Evolutionary conservation across 2,888 invertebrate genomes (phyloP).

Genomic region (Thymelicus acteon): DNA sequence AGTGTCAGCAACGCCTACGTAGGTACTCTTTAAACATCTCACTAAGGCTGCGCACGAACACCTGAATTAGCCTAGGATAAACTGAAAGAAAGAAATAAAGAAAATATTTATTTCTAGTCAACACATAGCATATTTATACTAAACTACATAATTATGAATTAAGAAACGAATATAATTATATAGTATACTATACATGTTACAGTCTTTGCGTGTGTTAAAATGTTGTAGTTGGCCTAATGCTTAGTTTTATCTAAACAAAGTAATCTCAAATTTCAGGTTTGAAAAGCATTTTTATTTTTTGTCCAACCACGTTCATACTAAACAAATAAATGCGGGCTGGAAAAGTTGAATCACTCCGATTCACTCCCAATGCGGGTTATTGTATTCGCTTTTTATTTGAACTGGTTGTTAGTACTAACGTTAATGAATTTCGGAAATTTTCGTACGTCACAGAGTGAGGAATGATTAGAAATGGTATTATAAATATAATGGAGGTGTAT

Average conservation of each 20-base stretch:
- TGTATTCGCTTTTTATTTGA: slow-evolving; percentile 21
- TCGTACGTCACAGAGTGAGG: not conserved
- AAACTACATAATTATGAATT: too few relatives aligned
- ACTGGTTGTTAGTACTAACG: slow-evolving; percentile 11
- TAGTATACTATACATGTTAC: too few relatives aligned
- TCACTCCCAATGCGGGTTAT: slow-evolving; percentile 20
- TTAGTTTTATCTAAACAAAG: not conserved
- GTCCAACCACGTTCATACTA: slow-evolving; percentile 1
- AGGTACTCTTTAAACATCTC: too few relatives aligned
- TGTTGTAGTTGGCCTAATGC: not conserved
- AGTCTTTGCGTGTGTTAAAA: too few relatives aligned
- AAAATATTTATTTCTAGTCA: too few relatives aligned
- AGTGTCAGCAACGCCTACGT: too few relatives aligned
- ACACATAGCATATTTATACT: too few relatives aligned
- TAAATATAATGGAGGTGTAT: not conserved
- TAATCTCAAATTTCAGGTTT: slow-evolving; percentile 4
- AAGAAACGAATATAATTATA: too few relatives aligned
- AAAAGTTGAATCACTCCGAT: slow-evolving; percentile 26
- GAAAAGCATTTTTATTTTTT: slow-evolving; percentile 5
- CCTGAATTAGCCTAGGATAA: not conserved
- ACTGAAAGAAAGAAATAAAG: too few relatives aligned
- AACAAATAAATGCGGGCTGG: slow-evolving; percentile 23
- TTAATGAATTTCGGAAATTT: slow-evolving; percentile 18
- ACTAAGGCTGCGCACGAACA: too few relatives aligned
- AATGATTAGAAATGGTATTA: not conserved